Conservation (phyloP, 2,113 vertebrate genomes). For the Rousettus leschenaultii region DNA sequence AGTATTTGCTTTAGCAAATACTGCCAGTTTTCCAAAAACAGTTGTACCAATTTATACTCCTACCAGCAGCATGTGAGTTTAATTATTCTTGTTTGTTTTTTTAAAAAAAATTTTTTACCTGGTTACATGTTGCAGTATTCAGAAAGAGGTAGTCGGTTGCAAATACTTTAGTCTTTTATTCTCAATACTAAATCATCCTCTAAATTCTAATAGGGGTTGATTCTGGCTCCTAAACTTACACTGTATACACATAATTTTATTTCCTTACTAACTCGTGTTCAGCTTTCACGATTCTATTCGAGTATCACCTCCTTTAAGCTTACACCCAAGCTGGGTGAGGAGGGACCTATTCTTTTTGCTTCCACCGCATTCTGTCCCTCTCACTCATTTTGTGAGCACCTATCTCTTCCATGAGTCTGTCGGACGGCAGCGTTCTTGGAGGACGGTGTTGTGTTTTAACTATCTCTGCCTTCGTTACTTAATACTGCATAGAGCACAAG, state of each 20-base stretch:
- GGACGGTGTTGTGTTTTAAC: background rate
- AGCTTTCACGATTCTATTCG: background rate
- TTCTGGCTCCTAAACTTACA: background rate
- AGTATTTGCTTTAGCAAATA: background rate
- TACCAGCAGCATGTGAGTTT: background rate
- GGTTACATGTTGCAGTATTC: background rate
- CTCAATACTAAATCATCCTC: background rate
- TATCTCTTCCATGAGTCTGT: background rate
- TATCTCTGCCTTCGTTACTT: background rate
- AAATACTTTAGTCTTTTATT: background rate
- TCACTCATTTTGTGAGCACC: background rate
- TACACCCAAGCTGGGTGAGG: background rate
- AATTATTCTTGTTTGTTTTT: background rate
- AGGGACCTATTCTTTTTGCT: background rate
- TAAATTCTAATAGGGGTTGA: background rate
- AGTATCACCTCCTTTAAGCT: background rate
- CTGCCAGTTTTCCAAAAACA: background rate
- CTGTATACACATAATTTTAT: fast-evolving
- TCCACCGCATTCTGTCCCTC: background rate
- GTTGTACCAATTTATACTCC: background rate
- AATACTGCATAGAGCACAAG: background rate
- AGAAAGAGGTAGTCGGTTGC: background rate
- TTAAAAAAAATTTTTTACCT: background rate
- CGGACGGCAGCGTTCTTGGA: background rate
- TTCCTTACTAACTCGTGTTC: background rate